Conservation (phyloP, 2,888 invertebrate species). For the Zaprionus bogoriensis region DNA sequence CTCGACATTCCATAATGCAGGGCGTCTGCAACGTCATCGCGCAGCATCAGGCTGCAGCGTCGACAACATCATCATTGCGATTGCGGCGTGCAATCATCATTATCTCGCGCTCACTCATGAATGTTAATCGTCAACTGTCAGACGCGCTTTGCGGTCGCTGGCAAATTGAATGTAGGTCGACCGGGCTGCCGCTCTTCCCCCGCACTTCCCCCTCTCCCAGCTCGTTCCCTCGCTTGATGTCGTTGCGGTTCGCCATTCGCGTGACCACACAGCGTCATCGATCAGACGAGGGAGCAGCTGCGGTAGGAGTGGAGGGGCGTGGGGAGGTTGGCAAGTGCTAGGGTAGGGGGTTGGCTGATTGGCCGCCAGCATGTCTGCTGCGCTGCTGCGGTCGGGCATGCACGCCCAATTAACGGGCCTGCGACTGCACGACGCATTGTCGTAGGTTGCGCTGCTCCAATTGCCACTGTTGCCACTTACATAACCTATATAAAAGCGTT, state of each 20-base stretch:
- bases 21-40: constrained; percentile 11
- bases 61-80: constrained; percentile 8
- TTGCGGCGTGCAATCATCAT: constrained; percentile 18
- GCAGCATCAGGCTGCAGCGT: constrained; percentile 10
- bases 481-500: constrained; percentile 39
- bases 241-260: constrained; percentile 58
- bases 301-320: neutral
- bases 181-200: constrained; percentile 14
- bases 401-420: constrained; percentile 49
- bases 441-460: constrained; percentile 32
- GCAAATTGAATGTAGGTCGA: constrained; percentile 77
- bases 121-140: constrained; percentile 71
- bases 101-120: constrained; percentile 11
- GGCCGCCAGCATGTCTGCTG: constrained; percentile 69
- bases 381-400: constrained; percentile 19
- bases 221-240: constrained; percentile 18
- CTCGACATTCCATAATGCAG: constrained; percentile 34
- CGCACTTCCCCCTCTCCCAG: neutral
- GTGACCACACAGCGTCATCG: constrained; percentile 71
- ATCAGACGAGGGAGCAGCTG: constrained; percentile 49
- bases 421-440: constrained; percentile 25
- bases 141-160: constrained; percentile 71
- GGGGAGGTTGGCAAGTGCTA: neutral
- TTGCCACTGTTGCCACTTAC: constrained; percentile 20
- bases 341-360: constrained; percentile 37